Percentiles rank a stretch among this genome's conserved stretches.
phyloP scores from a whole-genome alignment of 2,113 vertebrate species.

The Gnathonemus longibarbis region DNA sequence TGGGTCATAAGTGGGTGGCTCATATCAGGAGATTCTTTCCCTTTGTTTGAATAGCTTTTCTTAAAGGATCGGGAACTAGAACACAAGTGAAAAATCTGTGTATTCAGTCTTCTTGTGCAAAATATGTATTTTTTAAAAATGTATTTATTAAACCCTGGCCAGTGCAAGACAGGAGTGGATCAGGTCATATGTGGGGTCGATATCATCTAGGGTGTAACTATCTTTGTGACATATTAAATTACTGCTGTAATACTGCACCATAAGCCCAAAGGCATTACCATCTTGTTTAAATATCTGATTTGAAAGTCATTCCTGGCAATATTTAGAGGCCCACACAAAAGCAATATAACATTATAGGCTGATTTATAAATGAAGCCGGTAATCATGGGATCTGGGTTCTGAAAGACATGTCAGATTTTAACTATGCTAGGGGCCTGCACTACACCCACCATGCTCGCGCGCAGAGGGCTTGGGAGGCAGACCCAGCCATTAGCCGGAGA shows the following conservation, averaged over 20 bases:
- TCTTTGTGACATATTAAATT: not conserved
- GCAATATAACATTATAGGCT: not conserved
- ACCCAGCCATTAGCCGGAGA: not conserved
- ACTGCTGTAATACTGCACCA: not conserved
- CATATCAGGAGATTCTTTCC: not conserved
- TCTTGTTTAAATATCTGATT: not conserved
- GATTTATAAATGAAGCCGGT: not conserved
- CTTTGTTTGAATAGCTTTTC: constrained; percentile 2
- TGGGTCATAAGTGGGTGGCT: not conserved
- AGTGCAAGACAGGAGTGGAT: not conserved
- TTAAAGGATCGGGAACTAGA: not conserved
- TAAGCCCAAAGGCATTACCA: not conserved
- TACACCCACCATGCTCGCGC: not conserved
- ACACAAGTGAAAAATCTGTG: not conserved
- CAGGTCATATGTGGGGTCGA: not conserved
- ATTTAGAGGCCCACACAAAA: not conserved
- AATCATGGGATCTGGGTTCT: not conserved
- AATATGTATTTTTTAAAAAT: not conserved
- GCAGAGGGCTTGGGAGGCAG: not conserved
- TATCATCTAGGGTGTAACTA: not conserved
- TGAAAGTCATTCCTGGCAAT: not conserved
- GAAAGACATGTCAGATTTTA: not conserved
- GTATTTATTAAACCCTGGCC: not conserved
- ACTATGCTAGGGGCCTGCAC: not conserved
- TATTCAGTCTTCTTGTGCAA: not conserved